These are phyloP conservation scores for Magallana ariakensis DNA, from an alignment of 1,140 invertebrate genomes.

Conservation along the genomic window DNA sequence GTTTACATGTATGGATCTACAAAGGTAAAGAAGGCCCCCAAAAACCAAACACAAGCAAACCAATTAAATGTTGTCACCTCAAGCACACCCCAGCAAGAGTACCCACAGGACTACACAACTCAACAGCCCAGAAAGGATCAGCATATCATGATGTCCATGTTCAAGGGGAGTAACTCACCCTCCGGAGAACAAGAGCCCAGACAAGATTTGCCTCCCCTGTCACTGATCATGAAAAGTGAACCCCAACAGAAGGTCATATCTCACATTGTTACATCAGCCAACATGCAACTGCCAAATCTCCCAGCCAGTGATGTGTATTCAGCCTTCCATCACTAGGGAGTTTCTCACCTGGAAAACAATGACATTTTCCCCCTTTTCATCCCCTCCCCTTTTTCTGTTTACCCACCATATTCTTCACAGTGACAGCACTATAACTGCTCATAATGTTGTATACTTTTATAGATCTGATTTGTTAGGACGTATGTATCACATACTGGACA, in stretches of 20 bases:
- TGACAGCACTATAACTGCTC: constrained; percentile 22
- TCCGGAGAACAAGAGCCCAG: background rate
- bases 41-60: background rate
- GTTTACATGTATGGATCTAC: background rate
- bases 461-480: background rate
- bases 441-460: background rate
- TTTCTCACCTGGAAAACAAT: background rate
- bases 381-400: background rate
- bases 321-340: background rate
- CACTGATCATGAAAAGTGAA: constrained; percentile 12
- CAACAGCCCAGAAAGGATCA: background rate
- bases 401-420: constrained; percentile 21
- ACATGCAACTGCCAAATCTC: background rate
- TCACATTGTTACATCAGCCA: constrained; percentile 17
- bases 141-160: constrained; percentile 26
- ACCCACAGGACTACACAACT: constrained; percentile 8
- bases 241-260: background rate
- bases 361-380: background rate
- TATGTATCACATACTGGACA: too few species aligned
- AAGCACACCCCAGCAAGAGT: constrained; percentile 3
- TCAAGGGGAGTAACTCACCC: constrained; percentile 6
- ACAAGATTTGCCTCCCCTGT: constrained; percentile 25
- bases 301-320: constrained; percentile 7
- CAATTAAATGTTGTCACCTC: background rate
- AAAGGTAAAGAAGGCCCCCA: background rate